Percentiles rank a stretch among this genome's conserved stretches.
Conservation (phyloP, 2,888 invertebrate genomes). For the Steinernema carpocapsae region DNA sequence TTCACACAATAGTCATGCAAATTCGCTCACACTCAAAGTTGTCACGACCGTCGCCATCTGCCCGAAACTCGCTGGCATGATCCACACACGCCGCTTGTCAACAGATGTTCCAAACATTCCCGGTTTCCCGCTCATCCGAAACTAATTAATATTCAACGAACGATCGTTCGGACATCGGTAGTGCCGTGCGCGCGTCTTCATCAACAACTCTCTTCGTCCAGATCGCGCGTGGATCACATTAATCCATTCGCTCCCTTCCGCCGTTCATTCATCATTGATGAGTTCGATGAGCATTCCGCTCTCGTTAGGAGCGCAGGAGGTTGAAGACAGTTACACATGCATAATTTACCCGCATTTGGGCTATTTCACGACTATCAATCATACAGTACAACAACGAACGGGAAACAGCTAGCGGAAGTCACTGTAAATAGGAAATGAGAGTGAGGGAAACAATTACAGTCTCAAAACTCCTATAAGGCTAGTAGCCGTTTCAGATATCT, state of each 20-base stretch:
- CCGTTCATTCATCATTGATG: constrained; percentile 34
- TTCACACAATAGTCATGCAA: constrained; percentile 18
- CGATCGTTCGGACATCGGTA: background rate
- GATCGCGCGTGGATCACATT: constrained; percentile 6
- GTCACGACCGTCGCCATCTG: constrained; percentile 20
- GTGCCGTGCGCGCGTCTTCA: too few relatives aligned
- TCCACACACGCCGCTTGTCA: background rate
- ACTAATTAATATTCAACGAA: constrained; percentile 30
- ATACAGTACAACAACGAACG: background rate
- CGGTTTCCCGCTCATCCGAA: constrained; percentile 9
- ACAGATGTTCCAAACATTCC: constrained; percentile 16
- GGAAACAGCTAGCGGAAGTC: background rate
- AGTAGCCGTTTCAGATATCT: too few relatives aligned
- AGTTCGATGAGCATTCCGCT: constrained; percentile 32
- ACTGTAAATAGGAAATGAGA: too few relatives aligned
- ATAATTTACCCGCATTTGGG: constrained; percentile 15
- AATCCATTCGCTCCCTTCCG: constrained; percentile 26
- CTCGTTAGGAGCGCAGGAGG: background rate
- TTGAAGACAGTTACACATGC: constrained; percentile 29
- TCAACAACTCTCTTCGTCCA: background rate
- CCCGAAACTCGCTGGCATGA: background rate
- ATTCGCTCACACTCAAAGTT: constrained; percentile 7
- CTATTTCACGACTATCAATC: background rate
- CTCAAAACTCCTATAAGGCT: background rate
- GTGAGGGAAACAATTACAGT: too few relatives aligned